Percentiles rank a stretch among this genome's conserved stretches.
Conservation (phyloP, 2,888 invertebrate genomes). For the Temnothorax unifasciatus region DNA sequence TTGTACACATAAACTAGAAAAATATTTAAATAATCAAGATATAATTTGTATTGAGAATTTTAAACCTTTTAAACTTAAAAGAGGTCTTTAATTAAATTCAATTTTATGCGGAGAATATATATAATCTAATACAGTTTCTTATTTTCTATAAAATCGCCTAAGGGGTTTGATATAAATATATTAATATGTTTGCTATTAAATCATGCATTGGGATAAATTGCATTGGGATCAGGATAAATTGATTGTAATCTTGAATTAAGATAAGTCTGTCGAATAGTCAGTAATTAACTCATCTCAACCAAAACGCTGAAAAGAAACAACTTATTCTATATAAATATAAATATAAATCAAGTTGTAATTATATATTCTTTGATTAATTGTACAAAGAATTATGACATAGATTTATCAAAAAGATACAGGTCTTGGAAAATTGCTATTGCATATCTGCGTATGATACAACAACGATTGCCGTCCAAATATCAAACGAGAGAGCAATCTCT, state of each 20-base stretch:
- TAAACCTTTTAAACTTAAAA: neutral
- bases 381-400: neutral
- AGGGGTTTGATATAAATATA: neutral
- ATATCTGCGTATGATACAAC: constrained; percentile 4
- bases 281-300: neutral
- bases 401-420: constrained; percentile 20
- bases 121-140: neutral
- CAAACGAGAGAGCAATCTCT: neutral
- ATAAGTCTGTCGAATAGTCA: neutral
- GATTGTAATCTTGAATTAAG: neutral
- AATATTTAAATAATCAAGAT: neutral
- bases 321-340: neutral
- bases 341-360: neutral
- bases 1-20: neutral
- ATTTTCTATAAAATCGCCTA: neutral
- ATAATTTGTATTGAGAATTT: neutral
- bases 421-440: neutral
- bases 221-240: too few relatives aligned
- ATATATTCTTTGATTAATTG: constrained; percentile 33
- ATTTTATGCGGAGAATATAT: neutral
- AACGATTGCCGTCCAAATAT: neutral
- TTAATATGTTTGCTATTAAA: too few relatives aligned
- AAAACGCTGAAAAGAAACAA: neutral
- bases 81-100: neutral
- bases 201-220: too few relatives aligned